These are phyloP conservation scores for Yponomeuta sedellus DNA, from an alignment of 2,888 invertebrate genomes.

Conservation along the genomic window DNA sequence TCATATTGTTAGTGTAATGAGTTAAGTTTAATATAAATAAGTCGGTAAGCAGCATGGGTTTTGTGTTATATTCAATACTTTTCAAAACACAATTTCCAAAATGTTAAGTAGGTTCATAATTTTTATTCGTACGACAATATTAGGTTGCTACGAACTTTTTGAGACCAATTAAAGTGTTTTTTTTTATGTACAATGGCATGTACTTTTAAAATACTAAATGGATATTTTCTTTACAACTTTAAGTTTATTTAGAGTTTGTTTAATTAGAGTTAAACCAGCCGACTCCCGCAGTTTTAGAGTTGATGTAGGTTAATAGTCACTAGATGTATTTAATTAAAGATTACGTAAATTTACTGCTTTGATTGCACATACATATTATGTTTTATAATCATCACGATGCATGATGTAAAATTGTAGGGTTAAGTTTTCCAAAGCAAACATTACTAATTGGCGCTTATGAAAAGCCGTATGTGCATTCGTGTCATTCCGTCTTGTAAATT, in stretches of 20 bases:
- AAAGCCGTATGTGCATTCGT: neutral
- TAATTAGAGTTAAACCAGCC: neutral
- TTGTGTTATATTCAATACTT: neutral
- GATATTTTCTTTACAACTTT: neutral
- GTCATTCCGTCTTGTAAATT: no score
- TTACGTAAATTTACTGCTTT: constrained; percentile 32
- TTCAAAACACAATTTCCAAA: no score
- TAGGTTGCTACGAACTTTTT: neutral
- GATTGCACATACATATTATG: constrained; percentile 43
- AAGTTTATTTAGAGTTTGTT: no score
- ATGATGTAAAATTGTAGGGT: constrained; percentile 13
- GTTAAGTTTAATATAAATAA: constrained; percentile 40
- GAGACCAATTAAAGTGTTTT: constrained; percentile 6
- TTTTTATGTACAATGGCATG: neutral
- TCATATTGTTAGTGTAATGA: constrained; percentile 61
- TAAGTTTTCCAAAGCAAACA: neutral
- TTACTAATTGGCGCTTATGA: neutral
- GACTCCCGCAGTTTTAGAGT: neutral
- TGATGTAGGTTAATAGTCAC: constrained; percentile 33
- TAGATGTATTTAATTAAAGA: constrained; percentile 29
- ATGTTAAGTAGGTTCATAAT: no score
- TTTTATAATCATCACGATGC: constrained; percentile 12
- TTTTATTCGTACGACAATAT: no score
- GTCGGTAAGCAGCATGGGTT: neutral
- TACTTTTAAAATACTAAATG: neutral